Evolutionary conservation across 2,888 invertebrate species (phyloP).

Genomic region (Trisateles emortualis): DNA sequence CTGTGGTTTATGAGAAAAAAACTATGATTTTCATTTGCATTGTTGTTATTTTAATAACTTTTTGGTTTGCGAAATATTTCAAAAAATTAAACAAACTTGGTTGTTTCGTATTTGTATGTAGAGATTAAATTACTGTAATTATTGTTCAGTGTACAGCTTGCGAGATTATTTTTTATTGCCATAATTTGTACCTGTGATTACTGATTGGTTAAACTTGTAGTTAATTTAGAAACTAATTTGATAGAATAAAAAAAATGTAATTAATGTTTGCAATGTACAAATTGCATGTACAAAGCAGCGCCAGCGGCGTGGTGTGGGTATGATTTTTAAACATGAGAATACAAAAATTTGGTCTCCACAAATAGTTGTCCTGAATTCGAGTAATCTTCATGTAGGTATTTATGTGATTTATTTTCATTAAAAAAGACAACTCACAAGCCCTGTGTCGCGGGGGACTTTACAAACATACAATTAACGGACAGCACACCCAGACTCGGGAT

Average conservation of each 20-base stretch:
- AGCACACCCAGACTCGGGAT: no score
- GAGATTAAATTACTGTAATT: slow-evolving; percentile 5
- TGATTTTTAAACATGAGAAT: no score
- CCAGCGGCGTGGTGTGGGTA: no score
- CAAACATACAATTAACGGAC: no score
- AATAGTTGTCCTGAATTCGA: no score
- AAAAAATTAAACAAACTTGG: slow-evolving; percentile 17
- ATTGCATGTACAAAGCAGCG: no score
- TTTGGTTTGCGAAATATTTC: slow-evolving; percentile 24
- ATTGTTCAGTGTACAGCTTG: neutral
- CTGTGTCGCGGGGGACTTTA: no score
- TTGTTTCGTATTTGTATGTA: slow-evolving; percentile 5
- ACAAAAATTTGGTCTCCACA: no score
- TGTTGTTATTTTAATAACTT: slow-evolving; percentile 42
- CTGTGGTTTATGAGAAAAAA: slow-evolving; percentile 56
- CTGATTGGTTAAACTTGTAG: slow-evolving; percentile 12
- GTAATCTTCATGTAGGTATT: no score
- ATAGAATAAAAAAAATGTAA: neutral
- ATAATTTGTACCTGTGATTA: slow-evolving; percentile 7
- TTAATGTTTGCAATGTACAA: no score
- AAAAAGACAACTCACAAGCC: no score
- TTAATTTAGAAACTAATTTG: slow-evolving; percentile 8
- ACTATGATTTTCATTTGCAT: slow-evolving; percentile 43
- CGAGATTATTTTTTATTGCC: slow-evolving; percentile 5
- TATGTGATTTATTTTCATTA: no score